Conservation (phyloP, 2,797 vertebrate genomes). For the Pseudomugil gertrudae region DNA sequence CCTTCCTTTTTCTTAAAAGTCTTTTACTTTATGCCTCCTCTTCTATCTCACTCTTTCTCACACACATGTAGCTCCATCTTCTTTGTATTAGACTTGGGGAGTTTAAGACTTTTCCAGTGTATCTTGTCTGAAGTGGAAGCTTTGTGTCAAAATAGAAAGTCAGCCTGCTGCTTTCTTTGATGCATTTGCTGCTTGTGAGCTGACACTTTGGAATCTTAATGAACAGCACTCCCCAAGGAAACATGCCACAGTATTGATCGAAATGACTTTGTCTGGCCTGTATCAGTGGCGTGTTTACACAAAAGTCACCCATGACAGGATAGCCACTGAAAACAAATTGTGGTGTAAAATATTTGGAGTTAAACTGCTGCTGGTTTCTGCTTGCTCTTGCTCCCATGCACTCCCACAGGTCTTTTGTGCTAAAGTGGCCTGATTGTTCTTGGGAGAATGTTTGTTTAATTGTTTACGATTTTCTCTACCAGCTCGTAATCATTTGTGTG, state of each 20-base stretch:
- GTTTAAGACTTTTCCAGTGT: constrained; percentile 31
- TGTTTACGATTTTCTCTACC: constrained; percentile 61
- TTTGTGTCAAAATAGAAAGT: constrained; percentile 53
- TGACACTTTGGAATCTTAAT: constrained; percentile 71
- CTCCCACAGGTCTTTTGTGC: constrained; percentile 59
- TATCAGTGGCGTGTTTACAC: constrained; percentile 45
- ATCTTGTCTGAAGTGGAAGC: constrained; percentile 37
- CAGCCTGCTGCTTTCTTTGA: constrained; percentile 55
- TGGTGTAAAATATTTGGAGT: constrained; percentile 44
- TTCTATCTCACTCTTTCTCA: constrained; percentile 18
- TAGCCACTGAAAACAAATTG: constrained; percentile 34
- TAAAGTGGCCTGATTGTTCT: constrained; percentile 62
- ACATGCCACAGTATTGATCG: constrained; percentile 63
- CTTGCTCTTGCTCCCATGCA: constrained; percentile 26
- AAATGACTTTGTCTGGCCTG: constrained; percentile 63
- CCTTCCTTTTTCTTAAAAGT: constrained; percentile 47
- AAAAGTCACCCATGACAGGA: constrained; percentile 48
- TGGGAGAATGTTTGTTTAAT: constrained; percentile 51
- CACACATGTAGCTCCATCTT: constrained; percentile 20
- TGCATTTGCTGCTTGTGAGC: constrained; percentile 55
- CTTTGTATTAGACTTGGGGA: constrained; percentile 44
- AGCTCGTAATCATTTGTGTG: constrained; percentile 52
- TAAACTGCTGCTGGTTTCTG: constrained; percentile 44
- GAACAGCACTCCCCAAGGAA: constrained; percentile 70
- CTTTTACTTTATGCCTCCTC: constrained; percentile 17